Evolutionary conservation across 2,888 invertebrate species (phyloP), one percentile per base, ranked within the genome.

Genomic region (Villa cingulata): DNA sequence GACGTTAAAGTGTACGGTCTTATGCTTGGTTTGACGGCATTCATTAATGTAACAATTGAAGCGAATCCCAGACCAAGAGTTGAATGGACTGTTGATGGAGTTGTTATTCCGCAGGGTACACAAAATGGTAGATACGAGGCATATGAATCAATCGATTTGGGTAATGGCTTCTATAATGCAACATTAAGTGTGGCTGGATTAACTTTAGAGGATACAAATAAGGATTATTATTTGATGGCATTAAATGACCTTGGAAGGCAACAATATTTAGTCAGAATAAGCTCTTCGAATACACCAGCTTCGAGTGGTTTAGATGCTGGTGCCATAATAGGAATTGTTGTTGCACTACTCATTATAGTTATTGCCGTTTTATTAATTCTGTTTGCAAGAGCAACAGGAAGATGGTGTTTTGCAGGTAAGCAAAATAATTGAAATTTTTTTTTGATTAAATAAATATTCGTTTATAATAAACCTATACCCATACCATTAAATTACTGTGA

Each of bases 361-460:
- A 71, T 83, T 12, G 80, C 79, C 17, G 75, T 84, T n/a, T 67
- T 85, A 50, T 69, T 86, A 54, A 66, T 81, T 43, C 50, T 67
- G 51, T 78, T 86, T 51, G 87, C 88, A 44, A 80, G 84, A 58
- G 80, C 82, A 52, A 86, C 86, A 51, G 84, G 84, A 60, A 75
- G 84, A 66, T 87, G 87, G 86, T 88, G 87, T 71, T 88, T 88
- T 68, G 83, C 82, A 68, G 86, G 87, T 87, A 71, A 81, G 85
- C 16, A n/a, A n/a, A n/a, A n/a, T n/a, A n/a, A n/a, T n/a, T n/a
- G n/a, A n/a, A n/a, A n/a, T n/a, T n/a, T n/a, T n/a, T n/a, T n/a
- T n/a, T n/a, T n/a, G n/a, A n/a, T n/a, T n/a, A n/a, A n/a, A n/a
- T n/a, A n/a, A n/a, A n/a, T n/a, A n/a, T n/a, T n/a, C n/a, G n/a